Evolutionary conservation across 1,140 invertebrate species (phyloP), one percentile per base, ranked within the genome.

Genomic region (Drosophila malerkotliana): DNA sequence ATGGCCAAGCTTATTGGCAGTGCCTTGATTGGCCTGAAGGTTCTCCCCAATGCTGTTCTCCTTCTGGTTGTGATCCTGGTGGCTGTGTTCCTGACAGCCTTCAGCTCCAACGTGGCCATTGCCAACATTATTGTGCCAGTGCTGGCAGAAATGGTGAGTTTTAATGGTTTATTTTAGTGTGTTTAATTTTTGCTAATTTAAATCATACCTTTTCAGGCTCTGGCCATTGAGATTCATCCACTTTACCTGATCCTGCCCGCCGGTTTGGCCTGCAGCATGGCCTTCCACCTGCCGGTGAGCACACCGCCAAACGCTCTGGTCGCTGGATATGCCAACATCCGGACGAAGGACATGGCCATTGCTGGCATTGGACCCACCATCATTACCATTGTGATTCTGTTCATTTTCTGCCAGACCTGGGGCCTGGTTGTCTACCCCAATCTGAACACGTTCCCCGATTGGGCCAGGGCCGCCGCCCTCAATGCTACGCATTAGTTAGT

Each of bases 241-340:
- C 88, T 98, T 55, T 97, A 96, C 91, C 93, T 98, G 80, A 97
- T 98, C 94, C 92, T 98, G 61, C 97, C 98, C 0, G 95, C 96
- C 0, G 94, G 97, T 0, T 91, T 96, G 47, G 94, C 94, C 6
- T 97, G 96, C 90, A 97, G 96, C 6, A 98, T 94, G 92, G 94
- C 95, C 3, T 96, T 95, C 92, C 93, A 93, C 44, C 72, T 93
- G 66, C 96, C 97, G 7, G 95, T 97, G 1, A 92, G 93, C 57
- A 95, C 95, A 0, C 97, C 98, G 4, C 98, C 98, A n/a, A 99
- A 99, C 92, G 98, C 98, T 1, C 97, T 99, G 55, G 97, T 97
- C 0, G 97, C 96, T 47, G 95, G 95, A 1, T 95, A 96, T 26
- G 96, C 95, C 1, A 94, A 95, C 67, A 96, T 97, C 84, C 94